These are phyloP conservation scores for Drosophila lacteicornis DNA, from an alignment of 1,140 invertebrate species.

Conservation along the genomic window DNA sequence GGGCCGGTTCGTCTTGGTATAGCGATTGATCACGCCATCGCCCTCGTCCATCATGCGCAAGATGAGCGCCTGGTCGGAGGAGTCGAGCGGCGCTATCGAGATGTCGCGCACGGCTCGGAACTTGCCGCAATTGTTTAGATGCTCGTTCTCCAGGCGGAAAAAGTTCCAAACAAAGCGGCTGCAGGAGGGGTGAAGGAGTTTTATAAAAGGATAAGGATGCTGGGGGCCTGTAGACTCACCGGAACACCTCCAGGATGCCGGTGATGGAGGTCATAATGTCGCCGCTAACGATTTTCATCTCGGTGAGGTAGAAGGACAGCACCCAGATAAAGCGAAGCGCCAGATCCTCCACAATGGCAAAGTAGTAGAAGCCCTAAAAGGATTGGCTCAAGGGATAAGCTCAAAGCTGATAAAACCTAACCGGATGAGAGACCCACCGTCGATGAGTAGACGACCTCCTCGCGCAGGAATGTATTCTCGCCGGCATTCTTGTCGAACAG, in stretches of 20 bases:
- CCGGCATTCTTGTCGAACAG: slow-evolving; percentile 94
- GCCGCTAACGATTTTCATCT: slow-evolving; percentile 91
- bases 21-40: slow-evolving; percentile 93
- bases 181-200: background rate
- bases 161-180: slow-evolving; percentile 99
- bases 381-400: background rate
- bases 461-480: slow-evolving; percentile 92
- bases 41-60: slow-evolving; percentile 98
- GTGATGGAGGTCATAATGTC: slow-evolving; percentile 96
- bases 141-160: slow-evolving; percentile 99
- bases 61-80: slow-evolving; percentile 95
- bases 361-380: slow-evolving; percentile 96
- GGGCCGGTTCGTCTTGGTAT: slow-evolving; percentile 86
- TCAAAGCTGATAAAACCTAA: background rate
- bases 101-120: slow-evolving; percentile 99
- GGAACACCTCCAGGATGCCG: slow-evolving; percentile 97
- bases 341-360: slow-evolving; percentile 98
- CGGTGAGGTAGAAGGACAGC: slow-evolving; percentile 93
- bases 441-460: slow-evolving; percentile 92
- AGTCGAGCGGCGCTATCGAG: slow-evolving; percentile 97
- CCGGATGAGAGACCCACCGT: slow-evolving; percentile 85
- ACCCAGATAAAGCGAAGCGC: slow-evolving; percentile 97
- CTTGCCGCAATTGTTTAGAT: slow-evolving; percentile 99
- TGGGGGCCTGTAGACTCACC: slow-evolving; percentile 85
- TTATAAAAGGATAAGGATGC: too few relatives aligned